Evolutionary conservation across 2,113 vertebrate genomes (phyloP), one percentile per base, ranked within the genome.

Genomic region (Perccottus glenii): DNA sequence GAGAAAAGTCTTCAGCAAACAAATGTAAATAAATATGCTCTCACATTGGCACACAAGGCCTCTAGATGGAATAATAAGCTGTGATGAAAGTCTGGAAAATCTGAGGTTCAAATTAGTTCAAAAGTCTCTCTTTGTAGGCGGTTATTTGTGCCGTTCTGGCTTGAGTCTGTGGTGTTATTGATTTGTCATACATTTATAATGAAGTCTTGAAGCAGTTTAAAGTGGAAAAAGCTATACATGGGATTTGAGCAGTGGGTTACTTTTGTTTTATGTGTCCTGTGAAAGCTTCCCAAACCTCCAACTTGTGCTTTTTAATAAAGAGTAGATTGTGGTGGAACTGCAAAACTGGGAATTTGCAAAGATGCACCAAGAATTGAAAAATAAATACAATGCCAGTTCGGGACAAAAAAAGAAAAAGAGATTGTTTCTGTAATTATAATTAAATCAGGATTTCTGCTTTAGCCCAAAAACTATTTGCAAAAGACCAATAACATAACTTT

Each of bases 271-370:
- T 52, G 35, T 46, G 36, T 48, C 14, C 33, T 67, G 33, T 42
- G 45, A 5, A 63, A 52, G 48, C 33, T 62, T 38, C 57, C 2
- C 58, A 16, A 61, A 53, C 0, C 35, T 67, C 50, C 55, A 19
- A 56, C 52, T 6, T 3, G 38, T 75, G 51, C 51, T 50, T 58
- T 75, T 44, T 69, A 75, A 67, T 64, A 75, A 71, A 60, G 45
- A 73, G 14, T 4, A 11, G 14, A 33, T 3, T 58, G 60, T 27
- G 43, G 11, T 33, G 16, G n/a, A 48, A 50, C 53, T 64, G 14
- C 45, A 27, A 27, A 27, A 27, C 19, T 27, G 19, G 3, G 3
- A n/a, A n/a, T n/a, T n/a, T n/a, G n/a, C n/a, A n/a, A n/a, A n/a
- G n/a, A n/a, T n/a, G n/a, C n/a, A n/a, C n/a, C n/a, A n/a, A n/a